Base-by-base conservation (phyloP, 2,888 invertebrate genomes). In the Cylloceria caligata region DNA sequence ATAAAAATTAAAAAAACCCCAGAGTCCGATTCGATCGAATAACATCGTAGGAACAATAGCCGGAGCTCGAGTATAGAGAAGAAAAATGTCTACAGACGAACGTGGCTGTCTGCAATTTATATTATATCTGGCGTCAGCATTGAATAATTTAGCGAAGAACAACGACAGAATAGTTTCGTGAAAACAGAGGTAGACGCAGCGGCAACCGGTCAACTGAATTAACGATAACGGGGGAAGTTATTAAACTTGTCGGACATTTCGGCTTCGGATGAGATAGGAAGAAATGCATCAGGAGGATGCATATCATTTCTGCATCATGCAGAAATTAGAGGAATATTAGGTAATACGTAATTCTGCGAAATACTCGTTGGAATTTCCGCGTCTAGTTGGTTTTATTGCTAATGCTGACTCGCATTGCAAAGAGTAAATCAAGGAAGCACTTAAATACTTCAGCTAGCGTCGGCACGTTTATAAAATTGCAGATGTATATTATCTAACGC, bases 401-500 rank as follows among this genome's bases (percentile, higher is more conserved):
- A 21, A 1, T 6, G 64, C 13, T 21, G 39, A 39, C 3, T 16
- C 19, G 39, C 4, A 21, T 13, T 21, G 21, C 6, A 21, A 39
- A 39, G 16, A 45, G 47, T n/a, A 27, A 73, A 79, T 65, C 67
- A 45, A 65, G 79, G 73, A 73, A 79, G 68, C 68, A 73, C 45
- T 62, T 67, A 42, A 19, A 60, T 39, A 21, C 34, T 73, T 65
- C 39, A 60, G 24, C 72, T 9, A n/a, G 11, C n/a, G n/a, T n/a
- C n/a, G n/a, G n/a, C 57, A 42, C 36, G 65, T 78, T 78, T 57
- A 47, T 57, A 73, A 47, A 67, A 57, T 73, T 3, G 27, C 55
- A 57, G 55, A 73, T 60, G 45, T 30, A 4, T 64, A 78, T 79
- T 79, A 79, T 79, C 72, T 73, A 67, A 72, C 65, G 34, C 42